A percentile compares a stretch with the other conserved stretches of the same genome.
These are phyloP conservation scores for Homarus gammarus DNA, from an alignment of 2,888 invertebrate genomes.

Conservation along the genomic window DNA sequence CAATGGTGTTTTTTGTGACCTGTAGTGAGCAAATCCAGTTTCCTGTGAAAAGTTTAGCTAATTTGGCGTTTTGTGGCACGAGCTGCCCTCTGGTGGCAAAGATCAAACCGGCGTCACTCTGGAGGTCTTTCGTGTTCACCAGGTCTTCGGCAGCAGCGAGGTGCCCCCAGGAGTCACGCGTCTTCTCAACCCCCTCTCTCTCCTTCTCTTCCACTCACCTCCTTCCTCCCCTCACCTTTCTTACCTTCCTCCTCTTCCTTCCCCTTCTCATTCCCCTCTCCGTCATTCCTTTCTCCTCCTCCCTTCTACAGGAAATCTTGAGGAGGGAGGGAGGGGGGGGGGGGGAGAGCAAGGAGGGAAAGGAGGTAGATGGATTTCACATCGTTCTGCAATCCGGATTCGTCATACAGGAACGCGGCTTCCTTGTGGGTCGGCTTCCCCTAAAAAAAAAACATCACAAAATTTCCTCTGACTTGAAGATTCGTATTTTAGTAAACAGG, in stretches of 20 bases:
- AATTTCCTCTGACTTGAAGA: no score
- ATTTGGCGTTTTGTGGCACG: slow-evolving; percentile 62
- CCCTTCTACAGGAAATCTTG: no score
- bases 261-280: background rate
- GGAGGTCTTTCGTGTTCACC: slow-evolving; percentile 2
- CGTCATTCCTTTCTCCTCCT: slow-evolving; percentile 3
- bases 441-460: no score
- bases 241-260: background rate
- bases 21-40: slow-evolving; percentile 26
- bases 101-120: slow-evolving; percentile 50
- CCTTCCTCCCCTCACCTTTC: background rate
- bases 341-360: no score
- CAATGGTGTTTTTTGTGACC: slow-evolving; percentile 10
- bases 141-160: slow-evolving; percentile 5
- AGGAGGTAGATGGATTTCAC: background rate
- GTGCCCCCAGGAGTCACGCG: background rate
- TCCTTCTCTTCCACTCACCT: background rate
- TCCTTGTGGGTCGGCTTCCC: no score
- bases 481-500: no score
- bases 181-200: background rate
- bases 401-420: no score
- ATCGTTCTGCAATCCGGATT: no score
- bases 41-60: slow-evolving; percentile 68
- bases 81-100: slow-evolving; percentile 54
- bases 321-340: no score